phyloP scores from a whole-genome alignment of 2,113 vertebrate genomes.

The Felis chaus region DNA sequence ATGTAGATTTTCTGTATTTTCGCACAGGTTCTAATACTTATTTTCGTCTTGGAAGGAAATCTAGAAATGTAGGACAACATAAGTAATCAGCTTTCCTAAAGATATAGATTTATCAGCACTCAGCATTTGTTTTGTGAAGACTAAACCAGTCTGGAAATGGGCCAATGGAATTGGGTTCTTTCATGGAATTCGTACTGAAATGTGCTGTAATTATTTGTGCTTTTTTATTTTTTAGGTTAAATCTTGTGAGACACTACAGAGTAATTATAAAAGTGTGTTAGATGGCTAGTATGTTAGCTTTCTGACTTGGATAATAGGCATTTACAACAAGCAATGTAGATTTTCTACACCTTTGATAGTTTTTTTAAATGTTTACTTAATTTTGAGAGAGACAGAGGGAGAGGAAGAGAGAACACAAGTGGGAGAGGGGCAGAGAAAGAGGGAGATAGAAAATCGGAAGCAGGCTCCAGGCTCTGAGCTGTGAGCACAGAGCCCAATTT shows the following conservation, averaged over 20 bases:
- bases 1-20: background rate
- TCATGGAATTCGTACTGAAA: conserved; percentile 7
- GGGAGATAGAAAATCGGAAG: too few species aligned
- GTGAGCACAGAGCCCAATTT: too few species aligned
- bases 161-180: background rate
- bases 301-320: background rate
- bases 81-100: background rate
- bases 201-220: background rate
- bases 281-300: background rate
- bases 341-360: too few species aligned
- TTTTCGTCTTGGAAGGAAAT: background rate
- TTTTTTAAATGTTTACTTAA: too few species aligned
- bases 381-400: too few species aligned
- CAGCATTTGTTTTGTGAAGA: background rate
- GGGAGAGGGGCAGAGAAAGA: too few species aligned
- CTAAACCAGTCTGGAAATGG: background rate
- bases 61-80: background rate
- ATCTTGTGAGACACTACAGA: background rate
- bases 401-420: too few species aligned
- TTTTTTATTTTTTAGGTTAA: conserved; percentile 33
- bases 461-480: too few species aligned
- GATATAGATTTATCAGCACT: background rate
- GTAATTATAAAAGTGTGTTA: conserved; percentile 4
- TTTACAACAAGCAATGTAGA: background rate
- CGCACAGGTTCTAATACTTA: background rate